Base-by-base conservation (phyloP, 2,113 vertebrate species). In the Rafetus swinhoei region DNA sequence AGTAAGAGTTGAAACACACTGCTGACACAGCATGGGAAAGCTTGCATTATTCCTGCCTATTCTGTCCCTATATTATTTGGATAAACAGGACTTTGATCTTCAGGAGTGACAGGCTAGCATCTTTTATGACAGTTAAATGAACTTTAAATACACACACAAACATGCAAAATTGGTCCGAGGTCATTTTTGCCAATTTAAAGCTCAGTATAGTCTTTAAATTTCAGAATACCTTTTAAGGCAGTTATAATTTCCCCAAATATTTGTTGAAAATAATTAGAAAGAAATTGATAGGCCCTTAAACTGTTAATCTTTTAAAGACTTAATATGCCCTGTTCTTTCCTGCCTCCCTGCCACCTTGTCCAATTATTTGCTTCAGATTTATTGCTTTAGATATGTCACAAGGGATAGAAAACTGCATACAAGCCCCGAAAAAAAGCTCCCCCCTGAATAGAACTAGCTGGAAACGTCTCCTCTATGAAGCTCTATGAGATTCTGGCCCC, bases 331-430 rank as follows among this genome's bases (percentile, higher is more conserved):
- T 24, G 24, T 77, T 50, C 45, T 77, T 13, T 24, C 3, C 21
- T 77, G 39, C 24, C 45, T 24, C 22, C 74, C 45, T 50, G 16
- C 39, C 74, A 25, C 39, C 74, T 77, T 25, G 6, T 25, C 10
- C 25, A 50, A 77, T 27, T 24, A 24, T 77, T 50, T 25, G 74
- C 24, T 77, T 50, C 39, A 50, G 35, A 45, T 16, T n/a, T 10
- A 22, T 45, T 7, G 45, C 35, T 45, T 76, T 76, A 35, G 39
- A 6, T 10, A 76, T 22, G 21, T 14, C 21, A 22, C 24, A 77
- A 22, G 13, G 39, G 11, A 77, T 6, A 13, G 39, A 13, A 69
- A 88, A 91, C 25, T 0, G 0, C 92, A 91, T 6, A 2, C 21
- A 81, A 57, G 77, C 82, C 25, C 9, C 45, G 45, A 77, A 7